phyloP scores from a whole-genome alignment of 1,140 invertebrate species.

The Ceratina australensis region DNA sequence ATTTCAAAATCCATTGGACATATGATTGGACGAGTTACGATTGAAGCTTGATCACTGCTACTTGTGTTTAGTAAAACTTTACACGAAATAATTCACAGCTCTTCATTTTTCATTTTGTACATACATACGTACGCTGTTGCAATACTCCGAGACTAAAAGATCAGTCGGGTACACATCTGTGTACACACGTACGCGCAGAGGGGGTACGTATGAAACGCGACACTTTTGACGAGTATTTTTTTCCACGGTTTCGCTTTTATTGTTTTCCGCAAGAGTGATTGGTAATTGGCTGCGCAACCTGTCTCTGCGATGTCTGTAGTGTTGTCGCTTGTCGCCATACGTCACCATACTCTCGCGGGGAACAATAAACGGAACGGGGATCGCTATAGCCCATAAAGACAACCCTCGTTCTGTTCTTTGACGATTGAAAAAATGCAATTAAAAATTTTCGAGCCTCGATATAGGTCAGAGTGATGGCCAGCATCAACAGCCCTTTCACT shows the following conservation, averaged over 20 bases:
- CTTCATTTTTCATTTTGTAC: too few relatives aligned
- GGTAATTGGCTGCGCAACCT: conserved; percentile 64
- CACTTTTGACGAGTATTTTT: conserved; percentile 69
- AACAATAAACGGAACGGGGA: conserved; percentile 54
- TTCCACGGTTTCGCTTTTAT: conserved; percentile 66
- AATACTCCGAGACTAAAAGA: conserved; percentile 9
- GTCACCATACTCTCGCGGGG: conserved; percentile 36
- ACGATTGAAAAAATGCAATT: conserved; percentile 60
- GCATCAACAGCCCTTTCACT: conserved; percentile 1
- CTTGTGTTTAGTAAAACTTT: too few relatives aligned
- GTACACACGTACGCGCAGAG: conserved; percentile 40
- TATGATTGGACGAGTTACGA: too few relatives aligned
- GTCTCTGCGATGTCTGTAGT: conserved; percentile 45
- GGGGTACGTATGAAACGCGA: conserved; percentile 62
- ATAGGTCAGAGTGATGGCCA: conserved; percentile 45
- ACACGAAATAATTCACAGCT: too few relatives aligned
- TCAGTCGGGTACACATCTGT: neutral
- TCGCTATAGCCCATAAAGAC: conserved; percentile 50
- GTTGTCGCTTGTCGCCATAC: conserved; percentile 30
- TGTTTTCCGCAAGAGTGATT: conserved; percentile 65
- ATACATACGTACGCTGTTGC: too few relatives aligned
- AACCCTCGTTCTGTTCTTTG: conserved; percentile 44
- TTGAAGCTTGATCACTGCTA: too few relatives aligned
- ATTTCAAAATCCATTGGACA: too few relatives aligned
- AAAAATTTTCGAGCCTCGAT: conserved; percentile 57